Percentiles rank a stretch among this genome's conserved stretches.
These are phyloP conservation scores for Anguilla japonica DNA, from an alignment of 2,113 vertebrate species.

Conservation along the genomic window DNA sequence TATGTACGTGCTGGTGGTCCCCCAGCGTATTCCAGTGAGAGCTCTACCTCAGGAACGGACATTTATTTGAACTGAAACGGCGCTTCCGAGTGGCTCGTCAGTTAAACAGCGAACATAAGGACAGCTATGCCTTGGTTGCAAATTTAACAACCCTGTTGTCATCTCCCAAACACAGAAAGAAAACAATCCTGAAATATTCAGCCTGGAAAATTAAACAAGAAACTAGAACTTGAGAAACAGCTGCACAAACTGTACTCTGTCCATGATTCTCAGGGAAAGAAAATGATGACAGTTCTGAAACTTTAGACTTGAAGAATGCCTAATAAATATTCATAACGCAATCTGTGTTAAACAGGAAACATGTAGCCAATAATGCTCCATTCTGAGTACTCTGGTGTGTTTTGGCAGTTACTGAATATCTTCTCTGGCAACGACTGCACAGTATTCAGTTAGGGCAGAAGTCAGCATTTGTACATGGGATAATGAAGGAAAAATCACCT, in stretches of 20 bases:
- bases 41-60: slow-evolving; percentile 10
- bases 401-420: background rate
- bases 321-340: slow-evolving; percentile 3
- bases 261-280: background rate
- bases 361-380: background rate
- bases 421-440: background rate
- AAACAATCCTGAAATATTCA: background rate
- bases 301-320: background rate
- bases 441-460: background rate
- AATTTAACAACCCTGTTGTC: background rate
- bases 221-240: background rate
- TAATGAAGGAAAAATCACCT: slow-evolving; percentile 13
- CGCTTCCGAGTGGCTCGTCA: background rate
- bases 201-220: background rate
- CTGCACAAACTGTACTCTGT: background rate
- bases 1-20: slow-evolving; percentile 69
- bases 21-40: slow-evolving; percentile 67
- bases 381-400: background rate
- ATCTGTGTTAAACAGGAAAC: background rate
- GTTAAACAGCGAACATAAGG: slow-evolving; percentile 11
- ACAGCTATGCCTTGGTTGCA: background rate
- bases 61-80: background rate
- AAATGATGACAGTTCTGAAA: background rate
- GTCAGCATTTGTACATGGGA: background rate
- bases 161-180: background rate